These are phyloP conservation scores for Drymonia ruficornis DNA, from an alignment of 2,888 invertebrate species.

Conservation along the genomic window DNA sequence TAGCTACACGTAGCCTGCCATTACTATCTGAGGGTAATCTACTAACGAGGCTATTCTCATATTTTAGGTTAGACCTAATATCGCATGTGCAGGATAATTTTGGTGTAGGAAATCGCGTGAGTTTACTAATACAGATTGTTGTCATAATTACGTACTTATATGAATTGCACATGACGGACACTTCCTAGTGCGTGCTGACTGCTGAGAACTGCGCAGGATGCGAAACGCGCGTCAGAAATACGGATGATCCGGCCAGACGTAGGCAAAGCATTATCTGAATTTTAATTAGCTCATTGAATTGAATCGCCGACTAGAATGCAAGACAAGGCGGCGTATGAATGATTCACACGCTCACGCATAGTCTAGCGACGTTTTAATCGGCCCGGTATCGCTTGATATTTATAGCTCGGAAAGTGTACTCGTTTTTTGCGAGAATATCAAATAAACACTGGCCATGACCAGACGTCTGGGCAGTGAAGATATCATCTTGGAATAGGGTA, in stretches of 20 bases:
- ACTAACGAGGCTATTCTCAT: not conserved
- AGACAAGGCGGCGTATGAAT: conserved; percentile 60
- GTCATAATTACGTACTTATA: conserved; percentile 4
- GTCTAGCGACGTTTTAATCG: conserved; percentile 34
- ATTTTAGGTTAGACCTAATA: not conserved
- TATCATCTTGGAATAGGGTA: not conserved
- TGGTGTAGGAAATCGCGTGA: not conserved
- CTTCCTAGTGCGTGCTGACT: conserved; percentile 67
- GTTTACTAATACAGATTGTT: not conserved
- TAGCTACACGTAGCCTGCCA: conserved; percentile 30
- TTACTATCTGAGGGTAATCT: conserved; percentile 9
- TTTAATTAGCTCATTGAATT: conserved; percentile 76
- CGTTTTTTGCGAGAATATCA: conserved; percentile 16
- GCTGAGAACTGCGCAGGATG: conserved; percentile 64
- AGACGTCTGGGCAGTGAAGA: conserved; percentile 3
- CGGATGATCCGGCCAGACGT: conserved; percentile 74
- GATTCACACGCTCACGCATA: conserved; percentile 55
- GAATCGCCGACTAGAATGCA: conserved; percentile 71
- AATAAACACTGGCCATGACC: conserved; percentile 14
- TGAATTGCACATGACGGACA: conserved; percentile 50
- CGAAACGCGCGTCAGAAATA: conserved; percentile 68
- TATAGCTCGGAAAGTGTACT: conserved; percentile 18
- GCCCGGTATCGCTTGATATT: conserved; percentile 17
- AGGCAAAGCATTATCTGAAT: conserved; percentile 69
- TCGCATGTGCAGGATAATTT: not conserved